These are phyloP conservation scores for Babyrousa celebensis DNA, from an alignment of 2,797 vertebrate species.

Conservation along the genomic window DNA sequence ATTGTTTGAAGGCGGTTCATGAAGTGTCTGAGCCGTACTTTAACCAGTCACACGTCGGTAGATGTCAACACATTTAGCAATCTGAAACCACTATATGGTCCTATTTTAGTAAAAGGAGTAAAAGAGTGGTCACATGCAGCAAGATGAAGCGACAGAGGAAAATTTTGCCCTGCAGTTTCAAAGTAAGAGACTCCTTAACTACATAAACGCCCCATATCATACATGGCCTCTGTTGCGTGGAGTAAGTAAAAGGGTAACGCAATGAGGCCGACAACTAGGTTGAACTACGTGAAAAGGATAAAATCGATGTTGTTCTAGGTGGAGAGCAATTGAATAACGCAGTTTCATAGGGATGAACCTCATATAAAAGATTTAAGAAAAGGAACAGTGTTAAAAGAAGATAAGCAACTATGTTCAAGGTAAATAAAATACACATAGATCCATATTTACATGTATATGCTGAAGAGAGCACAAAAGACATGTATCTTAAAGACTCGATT, in stretches of 20 bases:
- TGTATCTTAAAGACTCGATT: not conserved
- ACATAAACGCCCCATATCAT: not conserved
- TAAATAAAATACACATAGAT: not conserved
- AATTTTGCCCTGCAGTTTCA: conserved; percentile 25
- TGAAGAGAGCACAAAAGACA: not conserved
- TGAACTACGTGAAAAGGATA: not conserved
- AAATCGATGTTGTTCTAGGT: not conserved
- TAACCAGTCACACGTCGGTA: not conserved
- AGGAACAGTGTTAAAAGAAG: conserved; percentile 6
- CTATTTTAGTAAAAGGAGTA: not conserved
- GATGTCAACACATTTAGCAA: not conserved
- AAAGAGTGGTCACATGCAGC: not conserved
- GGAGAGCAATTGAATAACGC: not conserved
- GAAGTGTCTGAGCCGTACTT: not conserved
- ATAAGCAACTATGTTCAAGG: not conserved
- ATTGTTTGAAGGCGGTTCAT: not conserved
- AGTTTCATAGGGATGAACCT: not conserved
- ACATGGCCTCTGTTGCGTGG: not conserved
- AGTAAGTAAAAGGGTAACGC: not conserved
- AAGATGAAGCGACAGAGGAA: conserved; percentile 22
- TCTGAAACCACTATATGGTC: not conserved
- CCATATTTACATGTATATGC: no score
- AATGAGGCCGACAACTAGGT: not conserved
- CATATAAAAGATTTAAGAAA: not conserved
- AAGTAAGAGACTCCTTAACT: not conserved